Percentiles rank a stretch among this genome's conserved stretches.
Conservation (phyloP, 2,888 invertebrate species). For the Lasioglossum zephyrum region DNA sequence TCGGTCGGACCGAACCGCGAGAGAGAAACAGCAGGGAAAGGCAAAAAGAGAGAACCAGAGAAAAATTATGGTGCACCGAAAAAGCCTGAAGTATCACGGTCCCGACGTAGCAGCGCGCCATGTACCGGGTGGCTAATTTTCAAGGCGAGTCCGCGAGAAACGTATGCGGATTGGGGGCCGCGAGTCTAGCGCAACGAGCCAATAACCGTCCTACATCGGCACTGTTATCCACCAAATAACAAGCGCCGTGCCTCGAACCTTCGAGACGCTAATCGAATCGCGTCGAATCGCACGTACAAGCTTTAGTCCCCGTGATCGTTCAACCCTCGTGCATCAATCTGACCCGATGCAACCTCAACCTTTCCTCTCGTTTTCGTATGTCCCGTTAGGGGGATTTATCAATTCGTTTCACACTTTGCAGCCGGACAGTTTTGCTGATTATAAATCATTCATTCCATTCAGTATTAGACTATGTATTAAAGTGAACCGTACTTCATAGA, state of each 20-base stretch:
- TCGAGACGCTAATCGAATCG: background rate
- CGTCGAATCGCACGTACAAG: background rate
- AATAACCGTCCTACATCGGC: constrained; percentile 53
- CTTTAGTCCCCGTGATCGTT: background rate
- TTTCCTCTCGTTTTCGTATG: background rate
- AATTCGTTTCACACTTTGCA: background rate
- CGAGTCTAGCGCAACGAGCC: constrained; percentile 48
- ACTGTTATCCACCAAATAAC: constrained; percentile 27
- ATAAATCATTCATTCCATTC: background rate
- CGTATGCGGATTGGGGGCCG: constrained; percentile 22
- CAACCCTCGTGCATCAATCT: background rate
- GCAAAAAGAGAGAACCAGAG: background rate
- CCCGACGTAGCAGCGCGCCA: constrained; percentile 12
- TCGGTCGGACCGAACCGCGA: background rate
- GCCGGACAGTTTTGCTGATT: background rate
- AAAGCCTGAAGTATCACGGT: constrained; percentile 34
- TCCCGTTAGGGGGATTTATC: background rate
- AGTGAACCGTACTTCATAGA: too few species aligned
- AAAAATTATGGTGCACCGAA: constrained; percentile 46
- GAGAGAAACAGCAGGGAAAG: too few species aligned
- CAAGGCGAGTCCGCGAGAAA: background rate
- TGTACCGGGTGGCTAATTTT: constrained; percentile 50
- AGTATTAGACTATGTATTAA: too few species aligned
- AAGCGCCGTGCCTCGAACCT: background rate
- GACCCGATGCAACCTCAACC: background rate